Evolutionary conservation across 2,888 invertebrate species (phyloP).

Genomic region (Patella depressa): DNA sequence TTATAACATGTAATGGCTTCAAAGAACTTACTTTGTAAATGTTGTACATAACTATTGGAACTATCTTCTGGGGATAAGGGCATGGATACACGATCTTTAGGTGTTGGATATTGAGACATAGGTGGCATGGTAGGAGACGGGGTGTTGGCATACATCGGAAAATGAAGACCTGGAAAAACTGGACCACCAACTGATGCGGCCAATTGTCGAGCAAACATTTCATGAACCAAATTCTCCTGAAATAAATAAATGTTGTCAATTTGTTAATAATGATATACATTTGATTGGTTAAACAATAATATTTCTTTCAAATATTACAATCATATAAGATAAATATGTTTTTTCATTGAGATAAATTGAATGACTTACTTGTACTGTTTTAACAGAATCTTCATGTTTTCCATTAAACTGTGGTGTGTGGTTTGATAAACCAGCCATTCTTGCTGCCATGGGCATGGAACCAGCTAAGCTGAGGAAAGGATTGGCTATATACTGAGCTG

Average conservation of each 20-base stretch:
- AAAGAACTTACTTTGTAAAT: slow-evolving; percentile 54
- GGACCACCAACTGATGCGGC: slow-evolving; percentile 46
- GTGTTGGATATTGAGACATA: slow-evolving; percentile 76
- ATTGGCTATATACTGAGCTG: slow-evolving; percentile 55
- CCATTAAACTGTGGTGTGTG: slow-evolving; percentile 55
- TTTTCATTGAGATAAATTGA: not conserved
- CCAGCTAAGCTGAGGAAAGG: slow-evolving; percentile 56
- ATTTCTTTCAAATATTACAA: too few relatives aligned
- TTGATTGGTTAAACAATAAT: not conserved
- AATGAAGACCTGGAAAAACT: slow-evolving; percentile 52
- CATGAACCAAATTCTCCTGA: slow-evolving; percentile 65
- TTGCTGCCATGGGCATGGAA: slow-evolving; percentile 45
- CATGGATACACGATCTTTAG: slow-evolving; percentile 63
- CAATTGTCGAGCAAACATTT: slow-evolving; percentile 62
- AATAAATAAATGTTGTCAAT: slow-evolving; percentile 22
- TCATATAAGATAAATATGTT: not conserved
- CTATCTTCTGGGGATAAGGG: slow-evolving; percentile 47
- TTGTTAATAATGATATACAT: slow-evolving; percentile 8
- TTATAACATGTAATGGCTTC: not conserved
- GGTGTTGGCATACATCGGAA: slow-evolving; percentile 71
- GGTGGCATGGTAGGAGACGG: slow-evolving; percentile 73
- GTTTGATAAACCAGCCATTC: slow-evolving; percentile 50
- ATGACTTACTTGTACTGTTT: too few relatives aligned
- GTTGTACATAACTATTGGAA: slow-evolving; percentile 60
- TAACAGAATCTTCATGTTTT: slow-evolving; percentile 30